Base-by-base conservation (phyloP, 2,797 vertebrate species). In the Oophaga sylvatica region DNA sequence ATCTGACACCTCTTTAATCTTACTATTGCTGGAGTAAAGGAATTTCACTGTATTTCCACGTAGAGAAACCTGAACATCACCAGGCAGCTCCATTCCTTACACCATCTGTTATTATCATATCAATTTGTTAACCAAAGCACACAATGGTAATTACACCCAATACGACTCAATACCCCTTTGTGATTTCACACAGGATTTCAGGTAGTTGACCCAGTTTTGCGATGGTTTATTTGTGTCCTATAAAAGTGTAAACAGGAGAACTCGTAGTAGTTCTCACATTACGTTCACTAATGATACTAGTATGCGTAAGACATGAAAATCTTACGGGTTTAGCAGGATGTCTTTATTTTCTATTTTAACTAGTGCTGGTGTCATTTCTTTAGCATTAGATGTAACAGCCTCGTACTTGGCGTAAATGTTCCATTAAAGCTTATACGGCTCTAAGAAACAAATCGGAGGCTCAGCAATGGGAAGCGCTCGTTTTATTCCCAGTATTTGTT, bases 401-500 rank as follows among this genome's bases (percentile, higher is more conserved):
- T 76, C 53, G 53, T 84, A 45, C 31, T 77, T 77, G 41, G n/a
- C 12, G 59, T n/a, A 65, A 76, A 84, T 76, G n/a, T 41, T 84
- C 59, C 19, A 22, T 31, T 75, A 76, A 31, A 26, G 70, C 35
- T 60, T 56, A 68, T 62, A 35, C 9, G 6, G 59, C 60, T 78
- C 76, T 15, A 17, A 80, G 65, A 31, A 70, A 22, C 45, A 68
- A 17, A 65, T 22, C 22, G 15, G 15, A 81, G 85, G 16, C 59
- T 41, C 35, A 65, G 19, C 10, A 67, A 77, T 82, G 80, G 41
- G 20, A 76, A 56, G 70, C 45, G 70, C 53, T 20, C 22, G 26
- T 13, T 26, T 71, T 81, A 57, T 76, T 77, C 57, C 60, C 75
- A 67, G 29, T 87, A 78, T 83, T 83, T 83, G 80, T 87, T 83